These are phyloP conservation scores for Tridacna crocea DNA, from an alignment of 2,888 invertebrate genomes.

Conservation along the genomic window DNA sequence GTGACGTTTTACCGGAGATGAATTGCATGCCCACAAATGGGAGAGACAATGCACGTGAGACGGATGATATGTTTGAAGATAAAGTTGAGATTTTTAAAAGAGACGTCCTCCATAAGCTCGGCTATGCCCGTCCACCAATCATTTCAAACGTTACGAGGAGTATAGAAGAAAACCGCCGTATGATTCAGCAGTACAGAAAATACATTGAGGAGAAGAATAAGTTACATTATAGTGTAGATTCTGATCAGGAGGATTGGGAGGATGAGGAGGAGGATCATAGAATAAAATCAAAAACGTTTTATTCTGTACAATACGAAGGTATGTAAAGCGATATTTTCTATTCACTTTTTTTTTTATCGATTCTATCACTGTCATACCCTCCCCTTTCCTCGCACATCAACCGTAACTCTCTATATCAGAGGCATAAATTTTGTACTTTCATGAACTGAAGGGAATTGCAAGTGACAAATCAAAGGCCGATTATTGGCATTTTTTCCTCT, in stretches of 20 bases:
- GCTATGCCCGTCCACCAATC: conserved; percentile 50
- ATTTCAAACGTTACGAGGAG: conserved; percentile 57
- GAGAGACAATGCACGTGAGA: not conserved
- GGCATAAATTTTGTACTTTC: not conserved
- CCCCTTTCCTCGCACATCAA: too few relatives aligned
- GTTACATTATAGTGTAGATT: not conserved
- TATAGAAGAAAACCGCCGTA: conserved; percentile 61
- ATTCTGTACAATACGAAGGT: conserved; percentile 57
- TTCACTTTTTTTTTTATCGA: too few relatives aligned
- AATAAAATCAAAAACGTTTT: conserved; percentile 50
- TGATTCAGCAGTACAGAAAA: conserved; percentile 61
- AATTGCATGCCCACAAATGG: conserved; percentile 2
- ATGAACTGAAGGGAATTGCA: not conserved
- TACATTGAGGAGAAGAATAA: conserved; percentile 57
- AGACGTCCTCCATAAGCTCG: conserved; percentile 61
- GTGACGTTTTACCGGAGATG: conserved; percentile 8
- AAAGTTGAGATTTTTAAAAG: conserved; percentile 63
- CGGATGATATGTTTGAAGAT: conserved; percentile 18
- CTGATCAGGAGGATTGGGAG: conserved; percentile 23
- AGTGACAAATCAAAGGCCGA: not conserved
- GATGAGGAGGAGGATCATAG: conserved; percentile 34
- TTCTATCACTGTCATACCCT: too few relatives aligned
- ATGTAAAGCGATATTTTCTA: not conserved
- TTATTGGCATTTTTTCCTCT: not conserved
- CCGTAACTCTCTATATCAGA: too few relatives aligned